Conservation (phyloP, 2,797 vertebrate species). For the Echiichthys vipera region DNA sequence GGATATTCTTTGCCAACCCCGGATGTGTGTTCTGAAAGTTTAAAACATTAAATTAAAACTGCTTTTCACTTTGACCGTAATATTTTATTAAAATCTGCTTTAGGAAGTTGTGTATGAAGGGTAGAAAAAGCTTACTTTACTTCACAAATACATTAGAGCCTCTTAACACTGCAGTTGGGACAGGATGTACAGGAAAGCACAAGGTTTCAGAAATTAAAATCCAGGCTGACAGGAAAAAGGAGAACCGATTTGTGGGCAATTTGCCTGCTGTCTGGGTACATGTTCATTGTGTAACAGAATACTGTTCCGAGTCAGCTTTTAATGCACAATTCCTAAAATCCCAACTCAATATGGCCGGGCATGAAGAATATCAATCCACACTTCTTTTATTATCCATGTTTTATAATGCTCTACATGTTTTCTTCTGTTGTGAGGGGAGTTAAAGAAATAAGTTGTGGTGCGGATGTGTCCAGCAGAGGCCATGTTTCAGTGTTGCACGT, state of each 20-base stretch:
- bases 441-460: constrained; percentile 14
- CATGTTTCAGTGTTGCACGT: constrained; percentile 6
- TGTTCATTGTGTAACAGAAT: constrained; percentile 5
- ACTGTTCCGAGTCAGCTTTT: not conserved
- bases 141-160: constrained; percentile 60
- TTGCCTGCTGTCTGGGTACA: not conserved
- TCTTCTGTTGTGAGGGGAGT: not conserved
- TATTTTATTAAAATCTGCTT: constrained; percentile 85
- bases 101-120: constrained; percentile 79
- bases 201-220: constrained; percentile 25
- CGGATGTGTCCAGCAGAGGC: constrained; percentile 7
- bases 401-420: not conserved
- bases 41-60: constrained; percentile 31
- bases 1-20: not conserved
- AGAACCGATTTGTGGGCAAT: not conserved
- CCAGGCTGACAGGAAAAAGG: not conserved
- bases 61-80: constrained; percentile 67
- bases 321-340: constrained; percentile 18
- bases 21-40: constrained; percentile 7
- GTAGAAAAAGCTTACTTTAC: constrained; percentile 75
- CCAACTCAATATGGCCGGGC: not conserved
- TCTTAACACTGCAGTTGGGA: constrained; percentile 48
- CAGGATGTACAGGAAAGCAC: constrained; percentile 33
- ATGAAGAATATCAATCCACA: not conserved
- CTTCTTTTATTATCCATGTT: not conserved